Percentiles rank a stretch among this genome's conserved stretches.
phyloP scores from a whole-genome alignment of 2,888 invertebrate genomes.

The Peribatodes rhomboidaria region DNA sequence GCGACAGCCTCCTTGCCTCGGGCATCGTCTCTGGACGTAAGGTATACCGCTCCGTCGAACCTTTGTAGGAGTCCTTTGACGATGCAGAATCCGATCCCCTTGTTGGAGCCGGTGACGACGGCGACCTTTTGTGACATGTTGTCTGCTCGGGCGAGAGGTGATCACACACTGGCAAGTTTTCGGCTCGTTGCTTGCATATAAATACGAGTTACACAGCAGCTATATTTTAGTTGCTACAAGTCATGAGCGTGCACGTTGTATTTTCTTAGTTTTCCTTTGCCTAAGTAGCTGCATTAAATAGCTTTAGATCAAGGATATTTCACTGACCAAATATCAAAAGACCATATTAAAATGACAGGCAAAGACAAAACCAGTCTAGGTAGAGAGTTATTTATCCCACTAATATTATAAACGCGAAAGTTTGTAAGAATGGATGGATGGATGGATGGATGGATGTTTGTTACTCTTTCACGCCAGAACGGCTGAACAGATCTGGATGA shows the following conservation, averaged over 20 bases:
- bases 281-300: no score
- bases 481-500: no score
- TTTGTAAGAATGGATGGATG: no score
- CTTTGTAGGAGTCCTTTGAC: constrained; percentile 87
- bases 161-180: not conserved
- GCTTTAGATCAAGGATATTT: no score
- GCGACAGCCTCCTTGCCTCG: constrained; percentile 58
- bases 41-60: constrained; percentile 86
- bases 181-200: not conserved
- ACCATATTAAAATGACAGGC: no score
- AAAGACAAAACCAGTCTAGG: no score
- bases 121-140: constrained; percentile 50
- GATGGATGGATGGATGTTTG: no score
- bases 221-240: not conserved
- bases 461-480: no score
- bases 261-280: not conserved
- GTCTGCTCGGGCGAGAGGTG: not conserved
- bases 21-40: constrained; percentile 77
- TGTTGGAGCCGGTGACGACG: constrained; percentile 88
- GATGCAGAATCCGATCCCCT: constrained; percentile 89
- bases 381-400: no score
- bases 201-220: not conserved
- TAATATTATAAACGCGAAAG: no score
- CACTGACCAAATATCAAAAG: no score
- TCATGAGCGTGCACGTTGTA: not conserved